Conservation (phyloP, 1,140 invertebrate species). For the Apis dorsata region DNA sequence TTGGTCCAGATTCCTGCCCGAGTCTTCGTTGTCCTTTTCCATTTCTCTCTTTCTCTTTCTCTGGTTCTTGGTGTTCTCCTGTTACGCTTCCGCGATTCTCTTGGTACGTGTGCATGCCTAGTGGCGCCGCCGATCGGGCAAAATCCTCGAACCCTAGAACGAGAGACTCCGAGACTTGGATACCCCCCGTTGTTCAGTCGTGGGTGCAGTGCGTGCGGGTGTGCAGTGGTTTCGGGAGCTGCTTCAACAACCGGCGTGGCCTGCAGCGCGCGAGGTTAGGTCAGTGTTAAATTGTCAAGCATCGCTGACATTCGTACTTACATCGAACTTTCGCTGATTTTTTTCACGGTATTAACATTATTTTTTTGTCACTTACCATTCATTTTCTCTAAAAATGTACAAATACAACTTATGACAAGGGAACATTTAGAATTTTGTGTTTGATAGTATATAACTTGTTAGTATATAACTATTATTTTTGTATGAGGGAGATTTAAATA, state of each 20-base stretch:
- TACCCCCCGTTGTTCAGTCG: conserved; percentile 70
- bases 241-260: conserved; percentile 69
- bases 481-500: no score
- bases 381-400: background rate
- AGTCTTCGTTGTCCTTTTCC: conserved; percentile 23
- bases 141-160: conserved; percentile 32
- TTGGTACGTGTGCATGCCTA: conserved; percentile 50
- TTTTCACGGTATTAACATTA: background rate
- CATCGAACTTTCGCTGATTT: background rate
- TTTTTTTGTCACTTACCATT: background rate
- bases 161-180: conserved; percentile 12
- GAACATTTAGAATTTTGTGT: no score
- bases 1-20: conserved; percentile 61
- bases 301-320: background rate
- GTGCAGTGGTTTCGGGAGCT: conserved; percentile 73
- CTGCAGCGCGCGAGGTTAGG: conserved; percentile 71
- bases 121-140: conserved; percentile 67
- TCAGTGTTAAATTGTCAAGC: conserved; percentile 61
- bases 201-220: conserved; percentile 79
- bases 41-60: conserved; percentile 5
- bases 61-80: conserved; percentile 5
- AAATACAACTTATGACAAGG: background rate
- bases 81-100: conserved; percentile 26
- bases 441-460: no score
- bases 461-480: no score